Percentiles rank a stretch among this genome's conserved stretches.
Evolutionary conservation across 53 echinoderm and acorn worm species (phyloP).

Genomic region (Henricia sp.): DNA sequence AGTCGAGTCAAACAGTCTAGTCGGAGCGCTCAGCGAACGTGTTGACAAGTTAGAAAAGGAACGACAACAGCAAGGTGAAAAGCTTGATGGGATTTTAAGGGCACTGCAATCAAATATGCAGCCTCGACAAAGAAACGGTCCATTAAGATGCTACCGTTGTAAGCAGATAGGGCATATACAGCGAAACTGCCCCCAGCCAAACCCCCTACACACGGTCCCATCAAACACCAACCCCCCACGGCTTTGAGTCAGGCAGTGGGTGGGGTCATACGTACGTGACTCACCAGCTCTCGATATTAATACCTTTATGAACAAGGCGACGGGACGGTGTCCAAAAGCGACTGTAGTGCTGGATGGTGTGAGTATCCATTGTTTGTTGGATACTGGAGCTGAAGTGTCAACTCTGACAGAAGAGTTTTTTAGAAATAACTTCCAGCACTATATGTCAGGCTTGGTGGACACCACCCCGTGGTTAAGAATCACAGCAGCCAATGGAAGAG

Average conservation of each 20-base stretch:
- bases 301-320: background rate
- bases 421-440: background rate
- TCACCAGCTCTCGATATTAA: background rate
- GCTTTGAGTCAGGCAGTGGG: background rate
- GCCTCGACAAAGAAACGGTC: too few species aligned
- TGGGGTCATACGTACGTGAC: background rate
- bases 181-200: background rate
- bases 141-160: background rate
- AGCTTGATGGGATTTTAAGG: too few species aligned
- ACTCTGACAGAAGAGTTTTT: background rate
- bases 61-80: too few species aligned
- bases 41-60: too few species aligned
- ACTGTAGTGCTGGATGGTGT: background rate
- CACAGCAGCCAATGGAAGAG: background rate
- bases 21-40: too few species aligned
- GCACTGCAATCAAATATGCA: too few species aligned
- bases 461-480: background rate
- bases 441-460: background rate
- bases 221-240: background rate
- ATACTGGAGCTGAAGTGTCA: slow-evolving; percentile 7
- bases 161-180: background rate
- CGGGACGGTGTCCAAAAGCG: background rate
- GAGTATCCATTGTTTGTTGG: background rate
- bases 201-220: background rate
- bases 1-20: background rate